A percentile compares a stretch with the other conserved stretches of the same genome.
Conservation (phyloP, 2,888 invertebrate genomes). For the Agrochola circellaris region DNA sequence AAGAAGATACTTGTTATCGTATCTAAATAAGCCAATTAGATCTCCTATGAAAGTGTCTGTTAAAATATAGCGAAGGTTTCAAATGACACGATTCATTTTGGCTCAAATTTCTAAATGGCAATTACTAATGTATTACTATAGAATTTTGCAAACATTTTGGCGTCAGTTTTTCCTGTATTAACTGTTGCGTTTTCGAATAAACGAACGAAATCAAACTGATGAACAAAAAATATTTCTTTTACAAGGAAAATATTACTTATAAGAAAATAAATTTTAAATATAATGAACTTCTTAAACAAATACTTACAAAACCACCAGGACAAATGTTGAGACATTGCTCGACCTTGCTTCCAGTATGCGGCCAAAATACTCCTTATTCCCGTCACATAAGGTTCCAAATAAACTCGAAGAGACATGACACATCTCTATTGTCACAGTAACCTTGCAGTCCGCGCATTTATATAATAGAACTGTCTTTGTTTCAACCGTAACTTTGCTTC, state of each 20-base stretch:
- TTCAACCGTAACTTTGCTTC: constrained; percentile 1
- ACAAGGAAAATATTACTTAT: constrained; percentile 5
- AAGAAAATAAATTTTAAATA: not conserved
- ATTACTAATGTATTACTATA: not conserved
- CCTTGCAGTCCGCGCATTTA: constrained; percentile 57
- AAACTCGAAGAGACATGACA: constrained; percentile 39
- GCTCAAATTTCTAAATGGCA: not conserved
- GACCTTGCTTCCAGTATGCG: constrained; percentile 43
- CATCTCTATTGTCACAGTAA: constrained; percentile 62
- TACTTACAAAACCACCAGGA: constrained; percentile 24
- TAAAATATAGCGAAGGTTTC: constrained; percentile 16
- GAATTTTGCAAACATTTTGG: not conserved
- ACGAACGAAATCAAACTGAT: not conserved
- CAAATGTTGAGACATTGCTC: constrained; percentile 46
- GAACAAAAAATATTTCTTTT: not conserved
- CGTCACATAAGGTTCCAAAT: constrained; percentile 43
- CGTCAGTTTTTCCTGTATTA: not conserved
- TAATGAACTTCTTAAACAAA: constrained; percentile 11
- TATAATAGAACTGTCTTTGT: constrained; percentile 31
- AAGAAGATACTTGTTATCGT: not conserved
- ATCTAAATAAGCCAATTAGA: constrained; percentile 16
- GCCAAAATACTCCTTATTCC: constrained; percentile 47
- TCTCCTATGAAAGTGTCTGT: not conserved
- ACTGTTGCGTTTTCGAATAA: not conserved
- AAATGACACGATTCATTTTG: constrained; percentile 1